These are phyloP conservation scores for Papilio xuthus DNA, from an alignment of 1,140 invertebrate species.

Conservation along the genomic window DNA sequence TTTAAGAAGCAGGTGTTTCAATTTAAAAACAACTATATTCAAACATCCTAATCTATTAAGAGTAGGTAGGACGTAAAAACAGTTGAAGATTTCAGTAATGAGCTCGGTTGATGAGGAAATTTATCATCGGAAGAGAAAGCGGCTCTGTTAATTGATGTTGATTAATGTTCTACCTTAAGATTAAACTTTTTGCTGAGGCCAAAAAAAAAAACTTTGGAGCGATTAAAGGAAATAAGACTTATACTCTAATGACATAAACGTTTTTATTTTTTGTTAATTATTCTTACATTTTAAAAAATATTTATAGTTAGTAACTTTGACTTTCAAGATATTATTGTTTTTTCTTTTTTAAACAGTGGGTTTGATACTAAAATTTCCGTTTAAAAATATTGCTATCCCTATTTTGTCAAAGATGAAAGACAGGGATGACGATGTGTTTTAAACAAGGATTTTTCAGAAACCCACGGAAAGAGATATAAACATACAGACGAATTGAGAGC, in stretches of 20 bases:
- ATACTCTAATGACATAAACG: background rate
- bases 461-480: no score
- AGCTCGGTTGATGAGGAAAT: constrained; percentile 30
- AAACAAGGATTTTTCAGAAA: no score
- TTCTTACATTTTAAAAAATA: background rate
- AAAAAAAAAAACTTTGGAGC: background rate
- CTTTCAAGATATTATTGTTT: no score
- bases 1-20: background rate
- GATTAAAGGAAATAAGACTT: background rate
- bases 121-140: constrained; percentile 34
- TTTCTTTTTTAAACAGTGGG: no score
- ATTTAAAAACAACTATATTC: background rate
- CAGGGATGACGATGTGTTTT: no score
- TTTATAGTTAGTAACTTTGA: background rate
- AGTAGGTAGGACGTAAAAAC: background rate
- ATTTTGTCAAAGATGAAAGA: no score
- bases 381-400: no score
- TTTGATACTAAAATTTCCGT: no score
- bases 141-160: constrained; percentile 36
- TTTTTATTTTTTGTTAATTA: background rate
- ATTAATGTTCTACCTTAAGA: constrained; percentile 33
- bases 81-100: constrained; percentile 14
- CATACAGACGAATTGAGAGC: no score
- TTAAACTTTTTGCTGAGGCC: constrained; percentile 10
- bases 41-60: background rate